Conservation (phyloP, 2,113 vertebrate genomes). For the Podocnemis expansa region DNA sequence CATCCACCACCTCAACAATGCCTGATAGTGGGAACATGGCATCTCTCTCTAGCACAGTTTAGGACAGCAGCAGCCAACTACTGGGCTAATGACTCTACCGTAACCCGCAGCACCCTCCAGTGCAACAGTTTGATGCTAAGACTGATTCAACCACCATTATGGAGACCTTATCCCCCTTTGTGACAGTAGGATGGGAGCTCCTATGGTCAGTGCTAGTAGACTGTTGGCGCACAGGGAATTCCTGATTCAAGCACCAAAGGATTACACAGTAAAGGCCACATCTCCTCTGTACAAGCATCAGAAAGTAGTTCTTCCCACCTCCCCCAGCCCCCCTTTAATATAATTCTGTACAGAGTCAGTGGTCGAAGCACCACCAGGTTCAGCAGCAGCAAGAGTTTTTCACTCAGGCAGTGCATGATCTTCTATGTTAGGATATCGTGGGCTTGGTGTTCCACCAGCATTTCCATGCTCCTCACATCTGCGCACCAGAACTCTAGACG, state of each 20-base stretch:
- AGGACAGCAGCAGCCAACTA: background rate
- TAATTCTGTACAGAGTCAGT: slow-evolving; percentile 54
- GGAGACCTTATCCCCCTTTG: background rate
- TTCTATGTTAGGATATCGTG: slow-evolving; percentile 95
- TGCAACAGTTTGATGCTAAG: background rate
- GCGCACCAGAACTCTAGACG: slow-evolving; percentile 95
- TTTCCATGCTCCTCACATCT: slow-evolving; percentile 96
- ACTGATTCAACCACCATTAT: background rate
- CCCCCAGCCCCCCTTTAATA: slow-evolving; percentile 27
- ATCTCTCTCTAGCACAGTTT: background rate
- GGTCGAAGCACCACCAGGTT: slow-evolving; percentile 38
- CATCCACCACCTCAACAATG: background rate
- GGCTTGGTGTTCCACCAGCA: slow-evolving; percentile 97
- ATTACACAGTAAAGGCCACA: slow-evolving; percentile 63
- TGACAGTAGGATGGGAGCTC: background rate
- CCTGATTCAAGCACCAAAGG: slow-evolving; percentile 65
- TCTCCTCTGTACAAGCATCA: slow-evolving; percentile 28
- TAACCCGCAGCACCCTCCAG: background rate
- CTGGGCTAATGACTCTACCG: background rate
- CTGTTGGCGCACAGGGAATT: slow-evolving; percentile 22
- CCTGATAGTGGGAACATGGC: background rate
- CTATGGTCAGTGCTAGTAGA: background rate
- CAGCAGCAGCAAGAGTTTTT: background rate
- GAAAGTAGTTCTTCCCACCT: slow-evolving; percentile 26
- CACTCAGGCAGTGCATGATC: background rate